A percentile compares a stretch with the other conserved stretches of the same genome.
phyloP scores from a whole-genome alignment of 2,888 invertebrate species.

The Oxycera nigricornis region DNA sequence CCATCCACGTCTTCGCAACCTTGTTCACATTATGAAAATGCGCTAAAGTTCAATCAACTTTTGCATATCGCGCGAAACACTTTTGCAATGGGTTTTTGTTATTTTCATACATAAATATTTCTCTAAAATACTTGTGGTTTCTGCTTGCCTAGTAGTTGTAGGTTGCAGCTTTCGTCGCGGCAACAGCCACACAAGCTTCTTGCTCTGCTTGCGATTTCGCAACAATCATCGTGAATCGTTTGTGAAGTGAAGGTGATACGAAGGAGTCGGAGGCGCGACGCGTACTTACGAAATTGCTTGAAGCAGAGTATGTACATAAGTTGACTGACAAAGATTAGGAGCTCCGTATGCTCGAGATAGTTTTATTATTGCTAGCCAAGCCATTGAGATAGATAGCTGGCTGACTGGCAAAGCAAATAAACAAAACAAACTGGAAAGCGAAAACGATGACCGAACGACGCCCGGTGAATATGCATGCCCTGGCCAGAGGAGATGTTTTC shows the following conservation, averaged over 20 bases:
- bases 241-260: not conserved
- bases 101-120: conserved; percentile 12
- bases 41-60: conserved; percentile 39
- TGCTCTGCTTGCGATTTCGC: conserved; percentile 11
- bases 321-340: no score
- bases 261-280: no score
- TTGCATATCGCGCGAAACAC: conserved; percentile 6
- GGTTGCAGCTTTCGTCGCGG: not conserved
- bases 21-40: conserved; percentile 32
- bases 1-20: not conserved
- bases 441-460: not conserved
- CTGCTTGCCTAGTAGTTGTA: not conserved
- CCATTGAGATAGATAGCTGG: not conserved
- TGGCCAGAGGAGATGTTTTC: not conserved
- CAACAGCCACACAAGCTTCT: not conserved
- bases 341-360: no score
- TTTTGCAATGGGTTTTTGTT: conserved; percentile 11
- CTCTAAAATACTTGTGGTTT: conserved; percentile 2
- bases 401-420: not conserved
- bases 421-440: conserved; percentile 6
- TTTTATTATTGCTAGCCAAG: no score
- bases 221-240: conserved; percentile 21
- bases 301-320: no score
- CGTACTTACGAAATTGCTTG: not conserved
- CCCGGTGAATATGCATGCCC: not conserved